phyloP scores from a whole-genome alignment of 2,888 invertebrate genomes.

The Sarcophaga rosellei region DNA sequence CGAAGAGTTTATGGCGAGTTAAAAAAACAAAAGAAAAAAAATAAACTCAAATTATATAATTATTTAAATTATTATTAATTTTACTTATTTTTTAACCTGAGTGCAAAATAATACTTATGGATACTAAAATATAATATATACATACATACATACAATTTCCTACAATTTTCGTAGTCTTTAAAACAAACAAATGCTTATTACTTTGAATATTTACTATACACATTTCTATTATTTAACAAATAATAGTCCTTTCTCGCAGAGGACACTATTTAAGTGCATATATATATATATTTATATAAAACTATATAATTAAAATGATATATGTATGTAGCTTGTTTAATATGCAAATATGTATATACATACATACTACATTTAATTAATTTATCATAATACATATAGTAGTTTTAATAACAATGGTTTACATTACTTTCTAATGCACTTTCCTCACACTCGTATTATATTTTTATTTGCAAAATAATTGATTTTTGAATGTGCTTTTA shows the following conservation, averaged over 20 bases:
- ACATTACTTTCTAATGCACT: slow-evolving; percentile 28
- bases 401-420: slow-evolving; percentile 20
- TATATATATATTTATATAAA: slow-evolving; percentile 35
- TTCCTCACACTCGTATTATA: not conserved
- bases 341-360: slow-evolving; percentile 2
- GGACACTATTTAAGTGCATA: slow-evolving; percentile 19
- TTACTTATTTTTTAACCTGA: not conserved
- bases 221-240: slow-evolving; percentile 22
- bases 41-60: no score
- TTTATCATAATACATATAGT: slow-evolving; percentile 1
- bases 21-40: no score
- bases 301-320: not conserved
- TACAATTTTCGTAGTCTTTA: no score
- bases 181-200: not conserved
- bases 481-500: slow-evolving; percentile 38
- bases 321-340: not conserved
- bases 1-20: no score
- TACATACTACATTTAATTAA: slow-evolving; percentile 8
- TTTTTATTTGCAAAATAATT: slow-evolving; percentile 27
- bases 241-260: slow-evolving; percentile 15
- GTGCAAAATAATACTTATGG: not conserved
- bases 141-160: no score
- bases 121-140: not conserved
- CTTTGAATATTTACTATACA: not conserved
- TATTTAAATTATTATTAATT: no score